phyloP scores from a whole-genome alignment of 1,140 invertebrate genomes.

The Meloidogyne chitwoodi region DNA sequence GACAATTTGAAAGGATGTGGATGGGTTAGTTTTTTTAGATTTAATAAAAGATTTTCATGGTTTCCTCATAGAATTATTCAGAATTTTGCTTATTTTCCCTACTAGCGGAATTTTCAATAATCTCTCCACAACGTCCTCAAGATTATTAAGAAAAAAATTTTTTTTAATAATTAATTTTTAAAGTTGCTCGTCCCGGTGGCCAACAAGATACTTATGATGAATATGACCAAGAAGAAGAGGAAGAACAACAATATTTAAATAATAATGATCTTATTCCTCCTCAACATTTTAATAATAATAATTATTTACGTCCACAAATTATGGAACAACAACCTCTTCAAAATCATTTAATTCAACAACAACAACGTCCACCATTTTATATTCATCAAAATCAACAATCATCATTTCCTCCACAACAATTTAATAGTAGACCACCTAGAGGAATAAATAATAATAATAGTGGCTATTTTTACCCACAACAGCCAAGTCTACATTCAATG shows the following conservation, averaged over 20 bases:
- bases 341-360: background rate
- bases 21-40: slow-evolving; percentile 15
- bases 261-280: background rate
- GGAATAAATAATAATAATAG: no score
- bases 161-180: slow-evolving; percentile 17
- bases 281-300: background rate
- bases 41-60: background rate
- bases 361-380: background rate
- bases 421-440: background rate
- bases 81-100: no score
- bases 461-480: slow-evolving; percentile 8
- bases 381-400: background rate
- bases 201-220: slow-evolving; percentile 18
- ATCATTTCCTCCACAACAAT: background rate
- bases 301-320: background rate
- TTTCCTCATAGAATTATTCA: no score
- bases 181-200: slow-evolving; percentile 27
- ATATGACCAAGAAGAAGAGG: background rate
- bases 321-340: background rate
- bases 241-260: background rate
- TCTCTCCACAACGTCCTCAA: background rate
- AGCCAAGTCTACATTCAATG: slow-evolving; percentile 6
- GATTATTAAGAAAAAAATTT: background rate
- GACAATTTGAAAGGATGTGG: slow-evolving; percentile 58
- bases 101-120: no score